phyloP scores from a whole-genome alignment of 2,888 invertebrate species.

The Apoderus coryli region DNA sequence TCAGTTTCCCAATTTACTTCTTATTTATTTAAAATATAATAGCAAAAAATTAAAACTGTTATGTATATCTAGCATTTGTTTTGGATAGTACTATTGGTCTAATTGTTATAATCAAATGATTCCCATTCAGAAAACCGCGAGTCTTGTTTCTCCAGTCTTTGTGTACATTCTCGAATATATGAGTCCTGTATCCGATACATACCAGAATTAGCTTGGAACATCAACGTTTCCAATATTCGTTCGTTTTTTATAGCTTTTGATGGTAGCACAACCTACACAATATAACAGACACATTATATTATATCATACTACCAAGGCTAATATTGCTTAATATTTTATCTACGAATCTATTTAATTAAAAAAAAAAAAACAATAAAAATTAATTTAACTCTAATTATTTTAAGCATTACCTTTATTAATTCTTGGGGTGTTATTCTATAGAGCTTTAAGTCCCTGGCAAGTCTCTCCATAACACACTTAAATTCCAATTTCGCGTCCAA shows the following conservation, averaged over 20 bases:
- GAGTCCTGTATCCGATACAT: slow-evolving; percentile 85
- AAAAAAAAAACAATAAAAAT: too few relatives aligned
- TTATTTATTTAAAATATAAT: too few relatives aligned
- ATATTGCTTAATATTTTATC: too few relatives aligned
- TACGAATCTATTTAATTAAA: too few relatives aligned
- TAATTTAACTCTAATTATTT: too few relatives aligned
- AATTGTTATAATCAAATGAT: slow-evolving; percentile 52
- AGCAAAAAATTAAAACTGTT: too few relatives aligned
- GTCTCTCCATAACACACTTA: slow-evolving; percentile 83
- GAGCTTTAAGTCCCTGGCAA: slow-evolving; percentile 76
- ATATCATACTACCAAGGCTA: too few relatives aligned
- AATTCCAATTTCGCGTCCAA: slow-evolving; percentile 79
- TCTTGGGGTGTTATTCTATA: slow-evolving; percentile 87
- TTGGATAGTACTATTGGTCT: too few relatives aligned
- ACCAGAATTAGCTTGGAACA: slow-evolving; percentile 86
- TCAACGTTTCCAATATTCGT: slow-evolving; percentile 77
- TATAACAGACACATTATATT: too few relatives aligned
- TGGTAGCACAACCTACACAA: slow-evolving; percentile 69
- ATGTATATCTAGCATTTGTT: too few relatives aligned
- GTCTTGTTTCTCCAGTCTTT: slow-evolving; percentile 76
- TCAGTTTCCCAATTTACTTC: too few relatives aligned
- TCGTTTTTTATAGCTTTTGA: slow-evolving; percentile 89
- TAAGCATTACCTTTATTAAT: slow-evolving; percentile 76
- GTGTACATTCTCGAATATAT: slow-evolving; percentile 75
- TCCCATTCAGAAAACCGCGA: slow-evolving; percentile 72